phyloP scores from a whole-genome alignment of 2,113 vertebrate genomes.

The Harpagus bidentatus region DNA sequence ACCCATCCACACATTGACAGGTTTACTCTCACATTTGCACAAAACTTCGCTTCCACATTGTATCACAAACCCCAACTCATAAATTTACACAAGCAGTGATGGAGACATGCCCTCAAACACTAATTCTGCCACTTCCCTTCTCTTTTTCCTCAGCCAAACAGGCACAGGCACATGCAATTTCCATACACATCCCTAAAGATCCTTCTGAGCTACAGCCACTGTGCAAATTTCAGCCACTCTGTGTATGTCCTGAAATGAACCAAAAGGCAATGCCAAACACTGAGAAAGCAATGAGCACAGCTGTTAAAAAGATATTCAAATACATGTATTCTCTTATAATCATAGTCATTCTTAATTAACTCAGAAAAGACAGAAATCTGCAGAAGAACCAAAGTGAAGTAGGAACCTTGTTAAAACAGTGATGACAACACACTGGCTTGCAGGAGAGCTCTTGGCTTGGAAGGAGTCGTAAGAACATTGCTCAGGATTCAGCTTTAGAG shows the following conservation, averaged over 20 bases:
- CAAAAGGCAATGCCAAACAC: background rate
- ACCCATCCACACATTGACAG: background rate
- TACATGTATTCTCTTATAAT: background rate
- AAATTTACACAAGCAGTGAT: background rate
- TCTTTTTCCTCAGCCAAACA: background rate
- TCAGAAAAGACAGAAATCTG: background rate
- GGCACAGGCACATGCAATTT: background rate
- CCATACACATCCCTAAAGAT: background rate
- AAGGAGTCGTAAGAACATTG: background rate
- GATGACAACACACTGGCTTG: background rate
- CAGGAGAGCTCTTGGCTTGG: background rate
- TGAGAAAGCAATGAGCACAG: background rate
- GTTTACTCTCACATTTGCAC: background rate
- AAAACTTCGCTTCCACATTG: background rate
- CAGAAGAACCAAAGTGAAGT: background rate
- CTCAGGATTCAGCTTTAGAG: background rate
- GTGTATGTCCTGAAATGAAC: background rate
- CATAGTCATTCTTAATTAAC: constrained; percentile 16
- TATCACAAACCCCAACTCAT: background rate
- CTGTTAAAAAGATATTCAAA: constrained; percentile 38
- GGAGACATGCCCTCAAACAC: background rate
- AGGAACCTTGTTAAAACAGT: background rate
- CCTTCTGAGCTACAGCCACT: background rate
- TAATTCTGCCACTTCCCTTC: background rate
- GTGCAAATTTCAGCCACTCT: background rate